phyloP scores from a whole-genome alignment of 2,797 vertebrate species.

The Etheostoma nigrum region DNA sequence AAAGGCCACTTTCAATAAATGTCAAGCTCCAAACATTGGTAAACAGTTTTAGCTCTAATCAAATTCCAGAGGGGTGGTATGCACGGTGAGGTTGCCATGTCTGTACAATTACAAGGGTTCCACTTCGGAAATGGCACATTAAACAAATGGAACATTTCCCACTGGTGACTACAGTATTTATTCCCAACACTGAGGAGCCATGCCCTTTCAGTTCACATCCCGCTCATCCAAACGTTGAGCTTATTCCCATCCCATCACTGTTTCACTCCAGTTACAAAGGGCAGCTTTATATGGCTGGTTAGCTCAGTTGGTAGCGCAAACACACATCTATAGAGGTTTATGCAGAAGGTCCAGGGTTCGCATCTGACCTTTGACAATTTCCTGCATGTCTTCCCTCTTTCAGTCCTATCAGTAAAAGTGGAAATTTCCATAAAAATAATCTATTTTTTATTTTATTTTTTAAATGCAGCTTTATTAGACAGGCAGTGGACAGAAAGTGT shows the following conservation, averaged over 20 bases:
- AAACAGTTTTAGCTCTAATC: constrained; percentile 84
- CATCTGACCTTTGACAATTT: no score
- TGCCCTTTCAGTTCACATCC: constrained; percentile 75
- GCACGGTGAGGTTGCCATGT: constrained; percentile 65
- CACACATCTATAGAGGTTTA: no score
- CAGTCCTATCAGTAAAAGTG: no score
- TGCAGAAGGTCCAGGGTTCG: no score
- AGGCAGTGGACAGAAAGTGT: constrained; percentile 16
- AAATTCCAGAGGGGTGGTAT: constrained; percentile 78
- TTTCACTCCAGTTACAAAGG: constrained; percentile 34
- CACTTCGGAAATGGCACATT: constrained; percentile 77
- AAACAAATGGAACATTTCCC: constrained; percentile 81
- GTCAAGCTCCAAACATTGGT: constrained; percentile 82
- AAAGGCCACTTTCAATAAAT: constrained; percentile 88
- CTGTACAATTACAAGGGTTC: constrained; percentile 70
- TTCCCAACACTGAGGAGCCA: constrained; percentile 63
- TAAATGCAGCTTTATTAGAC: constrained; percentile 1
- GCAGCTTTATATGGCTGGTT: constrained; percentile 9
- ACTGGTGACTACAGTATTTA: constrained; percentile 71
- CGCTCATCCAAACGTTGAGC: constrained; percentile 56
- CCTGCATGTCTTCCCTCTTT: no score
- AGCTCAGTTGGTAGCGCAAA: no score
- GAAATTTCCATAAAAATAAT: no score
- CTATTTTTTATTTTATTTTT: no score
- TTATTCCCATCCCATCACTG: not conserved